Percentiles rank a stretch among this genome's conserved stretches.
Conservation (phyloP, 2,113 vertebrate species). For the Daubentonia madagascariensis region DNA sequence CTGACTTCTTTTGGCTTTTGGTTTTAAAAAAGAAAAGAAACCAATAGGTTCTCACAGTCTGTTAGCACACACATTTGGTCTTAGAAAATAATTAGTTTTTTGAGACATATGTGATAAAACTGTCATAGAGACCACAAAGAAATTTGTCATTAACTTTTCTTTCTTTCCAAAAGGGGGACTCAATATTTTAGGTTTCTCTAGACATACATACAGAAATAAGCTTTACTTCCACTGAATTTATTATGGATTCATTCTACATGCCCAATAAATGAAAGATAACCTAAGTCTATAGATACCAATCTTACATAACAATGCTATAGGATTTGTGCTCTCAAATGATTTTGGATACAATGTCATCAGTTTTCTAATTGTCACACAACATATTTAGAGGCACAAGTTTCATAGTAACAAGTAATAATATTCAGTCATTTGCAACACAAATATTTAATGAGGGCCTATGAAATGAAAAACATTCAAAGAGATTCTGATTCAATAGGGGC, state of each 20-base stretch:
- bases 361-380: constrained; percentile 2
- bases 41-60: constrained; percentile 51
- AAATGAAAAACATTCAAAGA: background rate
- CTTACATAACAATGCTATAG: background rate
- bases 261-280: background rate
- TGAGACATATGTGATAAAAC: constrained; percentile 20
- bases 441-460: background rate
- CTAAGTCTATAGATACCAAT: too few relatives aligned
- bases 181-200: constrained; percentile 2
- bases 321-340: background rate
- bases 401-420: constrained; percentile 6
- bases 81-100: constrained; percentile 51
- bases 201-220: background rate
- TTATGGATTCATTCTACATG: background rate
- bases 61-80: constrained; percentile 57
- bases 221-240: background rate
- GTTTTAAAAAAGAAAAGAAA: constrained; percentile 44
- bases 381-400: background rate
- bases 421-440: background rate
- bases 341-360: background rate
- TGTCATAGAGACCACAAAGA: constrained; percentile 41
- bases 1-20: constrained; percentile 35
- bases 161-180: constrained; percentile 9
- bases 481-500: background rate
- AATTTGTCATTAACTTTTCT: constrained; percentile 37